phyloP scores from a whole-genome alignment of 1,140 invertebrate species.

The Aphelinus atriplicis region DNA sequence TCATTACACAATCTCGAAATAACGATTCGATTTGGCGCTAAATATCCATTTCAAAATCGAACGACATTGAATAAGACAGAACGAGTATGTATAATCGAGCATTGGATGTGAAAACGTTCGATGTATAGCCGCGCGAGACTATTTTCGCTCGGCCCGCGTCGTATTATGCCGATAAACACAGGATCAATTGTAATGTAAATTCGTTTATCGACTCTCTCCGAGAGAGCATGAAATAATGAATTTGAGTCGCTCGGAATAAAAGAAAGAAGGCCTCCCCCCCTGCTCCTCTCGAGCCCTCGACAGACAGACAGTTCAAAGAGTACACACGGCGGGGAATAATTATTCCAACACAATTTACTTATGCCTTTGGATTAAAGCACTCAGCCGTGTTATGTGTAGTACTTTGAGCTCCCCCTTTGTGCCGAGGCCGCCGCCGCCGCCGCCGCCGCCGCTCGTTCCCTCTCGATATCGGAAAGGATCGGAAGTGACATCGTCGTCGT shows the following conservation, averaged over 20 bases:
- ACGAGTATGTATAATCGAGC: too few species aligned
- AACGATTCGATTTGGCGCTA: too few species aligned
- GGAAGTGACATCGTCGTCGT: constrained; percentile 21
- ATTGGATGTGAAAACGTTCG: neutral
- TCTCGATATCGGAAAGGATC: constrained; percentile 26
- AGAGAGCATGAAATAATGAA: constrained; percentile 7
- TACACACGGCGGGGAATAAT: constrained; percentile 27
- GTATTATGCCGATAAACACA: neutral
- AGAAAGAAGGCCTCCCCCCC: neutral
- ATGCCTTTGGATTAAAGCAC: constrained; percentile 36
- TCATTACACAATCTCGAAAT: too few species aligned
- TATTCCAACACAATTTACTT: constrained; percentile 35
- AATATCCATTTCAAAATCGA: too few species aligned
- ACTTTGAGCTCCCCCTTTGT: constrained; percentile 26
- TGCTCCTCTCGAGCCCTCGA: too few species aligned
- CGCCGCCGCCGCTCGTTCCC: neutral
- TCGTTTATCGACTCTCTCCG: neutral
- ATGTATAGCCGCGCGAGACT: neutral
- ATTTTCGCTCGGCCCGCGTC: neutral
- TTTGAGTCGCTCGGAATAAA: neutral
- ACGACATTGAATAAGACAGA: too few species aligned
- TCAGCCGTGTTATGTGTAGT: constrained; percentile 23
- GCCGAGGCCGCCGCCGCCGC: neutral
- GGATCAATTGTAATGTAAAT: constrained; percentile 19
- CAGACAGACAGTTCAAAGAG: constrained; percentile 26